A percentile compares a stretch with the other conserved stretches of the same genome.
Evolutionary conservation across 2,888 invertebrate species (phyloP).

Genomic region (Orchestes rusci): DNA sequence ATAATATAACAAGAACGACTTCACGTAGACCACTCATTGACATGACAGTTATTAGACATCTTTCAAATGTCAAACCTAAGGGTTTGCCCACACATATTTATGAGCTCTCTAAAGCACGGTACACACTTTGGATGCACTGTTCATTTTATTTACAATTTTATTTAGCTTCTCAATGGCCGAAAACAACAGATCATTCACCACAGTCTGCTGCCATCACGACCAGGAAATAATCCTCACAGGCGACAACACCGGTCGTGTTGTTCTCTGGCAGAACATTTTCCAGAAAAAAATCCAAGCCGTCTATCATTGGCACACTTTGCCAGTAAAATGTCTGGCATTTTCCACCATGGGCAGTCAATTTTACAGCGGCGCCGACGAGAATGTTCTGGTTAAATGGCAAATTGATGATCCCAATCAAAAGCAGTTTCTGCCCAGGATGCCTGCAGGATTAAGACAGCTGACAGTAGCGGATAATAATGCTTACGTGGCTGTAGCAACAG

Average conservation of each 20-base stretch:
- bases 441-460: conserved; percentile 59
- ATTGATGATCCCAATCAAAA: conserved; percentile 45
- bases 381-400: conserved; percentile 72
- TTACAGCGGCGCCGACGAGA: conserved; percentile 66
- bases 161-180: conserved; percentile 12
- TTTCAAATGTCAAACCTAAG: too few species aligned
- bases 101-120: too few species aligned
- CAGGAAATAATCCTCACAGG: conserved; percentile 62
- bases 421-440: conserved; percentile 58
- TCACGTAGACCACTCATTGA: too few species aligned
- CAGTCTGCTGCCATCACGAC: conserved; percentile 59
- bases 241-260: conserved; percentile 56
- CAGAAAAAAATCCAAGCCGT: conserved; percentile 41
- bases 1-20: too few species aligned
- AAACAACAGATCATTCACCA: conserved; percentile 47
- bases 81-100: too few species aligned
- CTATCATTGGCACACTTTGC: conserved; percentile 72
- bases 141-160: too few species aligned
- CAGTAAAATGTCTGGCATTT: conserved; percentile 60
- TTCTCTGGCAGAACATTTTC: conserved; percentile 54
- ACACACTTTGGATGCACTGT: too few species aligned
- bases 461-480: conserved; percentile 53
- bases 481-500: conserved; percentile 57
- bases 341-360: conserved; percentile 58
- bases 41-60: too few species aligned